A percentile compares a stretch with the other conserved stretches of the same genome.
Conservation (phyloP, 2,113 vertebrate species). For the Aix galericulata region DNA sequence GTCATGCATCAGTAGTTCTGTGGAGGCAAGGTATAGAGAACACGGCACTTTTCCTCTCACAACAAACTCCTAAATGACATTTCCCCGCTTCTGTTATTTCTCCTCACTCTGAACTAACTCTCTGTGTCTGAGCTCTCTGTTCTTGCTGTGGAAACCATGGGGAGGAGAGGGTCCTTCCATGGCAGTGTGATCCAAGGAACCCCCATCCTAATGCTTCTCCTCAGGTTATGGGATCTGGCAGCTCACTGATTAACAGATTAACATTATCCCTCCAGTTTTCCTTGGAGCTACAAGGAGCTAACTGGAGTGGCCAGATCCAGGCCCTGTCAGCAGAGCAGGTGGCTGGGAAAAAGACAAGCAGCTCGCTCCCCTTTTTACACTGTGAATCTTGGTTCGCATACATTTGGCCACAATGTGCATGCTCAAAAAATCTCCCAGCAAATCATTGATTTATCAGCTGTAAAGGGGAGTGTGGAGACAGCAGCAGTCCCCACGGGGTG, state of each 20-base stretch:
- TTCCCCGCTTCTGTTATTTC: neutral
- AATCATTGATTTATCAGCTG: neutral
- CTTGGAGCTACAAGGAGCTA: neutral
- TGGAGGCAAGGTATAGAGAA: neutral
- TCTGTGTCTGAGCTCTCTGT: neutral
- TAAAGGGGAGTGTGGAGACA: neutral
- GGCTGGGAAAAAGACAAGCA: neutral
- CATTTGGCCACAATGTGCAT: neutral
- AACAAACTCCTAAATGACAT: no score
- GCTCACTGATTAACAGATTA: neutral
- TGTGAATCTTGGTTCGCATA: neutral
- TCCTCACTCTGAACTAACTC: neutral
- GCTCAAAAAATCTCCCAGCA: neutral
- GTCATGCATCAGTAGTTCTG: neutral
- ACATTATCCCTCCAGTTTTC: neutral
- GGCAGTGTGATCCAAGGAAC: neutral
- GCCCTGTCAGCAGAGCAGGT: neutral
- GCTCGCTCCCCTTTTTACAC: neutral
- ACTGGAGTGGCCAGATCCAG: neutral
- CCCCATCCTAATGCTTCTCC: neutral
- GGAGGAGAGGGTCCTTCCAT: neutral
- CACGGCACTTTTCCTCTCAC: neutral
- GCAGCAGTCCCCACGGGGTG: neutral
- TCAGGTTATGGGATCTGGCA: neutral
- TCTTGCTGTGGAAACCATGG: neutral